phyloP scores from a whole-genome alignment of 2,113 vertebrate genomes.

The Bostrychus sinensis region DNA sequence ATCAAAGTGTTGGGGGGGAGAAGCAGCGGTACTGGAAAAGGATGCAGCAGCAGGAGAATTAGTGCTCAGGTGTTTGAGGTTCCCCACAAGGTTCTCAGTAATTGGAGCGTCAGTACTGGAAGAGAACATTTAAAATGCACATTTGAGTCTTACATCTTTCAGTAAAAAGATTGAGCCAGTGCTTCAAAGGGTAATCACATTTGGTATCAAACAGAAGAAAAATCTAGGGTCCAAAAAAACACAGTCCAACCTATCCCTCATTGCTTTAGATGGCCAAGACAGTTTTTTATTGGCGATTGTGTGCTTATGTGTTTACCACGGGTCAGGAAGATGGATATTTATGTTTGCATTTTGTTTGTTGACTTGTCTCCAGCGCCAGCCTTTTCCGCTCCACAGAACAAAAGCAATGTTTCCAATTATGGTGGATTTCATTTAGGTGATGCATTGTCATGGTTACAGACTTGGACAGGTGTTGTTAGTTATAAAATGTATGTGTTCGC shows the following conservation, averaged over 20 bases:
- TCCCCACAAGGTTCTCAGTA: conserved; percentile 69
- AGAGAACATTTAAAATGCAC: conserved; percentile 64
- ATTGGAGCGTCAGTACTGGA: conserved; percentile 70
- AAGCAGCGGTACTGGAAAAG: conserved; percentile 13
- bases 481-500: conserved; percentile 40
- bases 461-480: conserved; percentile 63
- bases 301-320: conserved; percentile 17
- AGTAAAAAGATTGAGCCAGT: conserved; percentile 34
- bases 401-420: conserved; percentile 64
- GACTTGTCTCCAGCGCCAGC: conserved; percentile 48
- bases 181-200: conserved; percentile 72
- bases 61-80: conserved; percentile 68
- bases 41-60: conserved; percentile 53
- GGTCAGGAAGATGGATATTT: conserved; percentile 33
- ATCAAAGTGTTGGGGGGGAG: conserved; percentile 42
- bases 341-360: conserved; percentile 63
- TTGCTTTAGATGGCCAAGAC: conserved; percentile 27
- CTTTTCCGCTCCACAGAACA: conserved; percentile 55
- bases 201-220: conserved; percentile 64
- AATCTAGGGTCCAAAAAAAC: conserved; percentile 15
- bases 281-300: conserved; percentile 6
- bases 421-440: conserved; percentile 69
- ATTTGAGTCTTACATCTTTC: conserved; percentile 56
- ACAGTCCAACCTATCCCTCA: conserved; percentile 42
- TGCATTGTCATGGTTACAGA: conserved; percentile 61